These are phyloP conservation scores for Drymodes brunneopygia DNA, from an alignment of 2,113 vertebrate species.

Conservation along the genomic window DNA sequence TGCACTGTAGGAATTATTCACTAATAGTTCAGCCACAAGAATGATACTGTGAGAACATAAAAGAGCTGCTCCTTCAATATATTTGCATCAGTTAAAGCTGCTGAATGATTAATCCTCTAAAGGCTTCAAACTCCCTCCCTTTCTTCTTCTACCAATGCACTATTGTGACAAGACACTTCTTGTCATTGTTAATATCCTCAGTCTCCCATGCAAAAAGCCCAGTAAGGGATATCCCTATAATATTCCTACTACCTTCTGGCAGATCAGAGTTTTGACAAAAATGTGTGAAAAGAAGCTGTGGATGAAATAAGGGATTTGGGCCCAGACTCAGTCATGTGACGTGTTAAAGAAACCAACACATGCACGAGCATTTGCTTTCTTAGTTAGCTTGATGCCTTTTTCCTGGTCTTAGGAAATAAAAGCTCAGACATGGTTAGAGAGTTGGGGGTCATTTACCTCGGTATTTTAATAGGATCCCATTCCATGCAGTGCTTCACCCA, in stretches of 20 bases:
- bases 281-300: neutral
- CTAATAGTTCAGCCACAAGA: neutral
- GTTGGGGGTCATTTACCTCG: too few relatives aligned
- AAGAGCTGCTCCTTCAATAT: neutral
- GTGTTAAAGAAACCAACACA: neutral
- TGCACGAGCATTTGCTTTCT: neutral
- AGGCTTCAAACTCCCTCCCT: neutral
- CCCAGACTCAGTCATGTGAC: neutral
- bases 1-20: neutral
- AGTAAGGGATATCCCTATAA: neutral
- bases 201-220: neutral
- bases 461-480: too few relatives aligned
- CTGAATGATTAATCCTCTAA: conserved; percentile 16
- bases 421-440: too few relatives aligned
- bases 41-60: neutral
- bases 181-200: neutral
- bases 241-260: neutral
- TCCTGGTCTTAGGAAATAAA: too few relatives aligned
- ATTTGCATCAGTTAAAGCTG: neutral
- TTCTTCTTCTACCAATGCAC: neutral
- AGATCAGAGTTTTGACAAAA: neutral
- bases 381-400: too few relatives aligned
- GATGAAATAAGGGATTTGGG: neutral
- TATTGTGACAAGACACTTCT: neutral
- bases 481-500: too few relatives aligned